Conservation (phyloP, 2,888 invertebrate genomes). For the Quadroppia sp. region DNA sequence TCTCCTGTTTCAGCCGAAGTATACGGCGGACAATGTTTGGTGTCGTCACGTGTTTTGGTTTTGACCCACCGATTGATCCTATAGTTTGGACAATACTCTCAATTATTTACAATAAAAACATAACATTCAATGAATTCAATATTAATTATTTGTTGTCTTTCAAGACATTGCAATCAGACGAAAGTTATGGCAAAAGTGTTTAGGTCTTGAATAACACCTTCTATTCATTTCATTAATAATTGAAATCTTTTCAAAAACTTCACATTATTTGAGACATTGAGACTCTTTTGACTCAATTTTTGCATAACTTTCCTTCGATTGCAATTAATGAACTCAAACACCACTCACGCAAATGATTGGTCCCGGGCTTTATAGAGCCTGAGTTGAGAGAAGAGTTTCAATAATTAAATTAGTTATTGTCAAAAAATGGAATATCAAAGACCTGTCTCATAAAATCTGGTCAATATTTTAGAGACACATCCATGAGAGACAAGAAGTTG, state of each 20-base stretch:
- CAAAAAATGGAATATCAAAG: conserved; percentile 51
- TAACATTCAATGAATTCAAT: background rate
- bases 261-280: too few species aligned
- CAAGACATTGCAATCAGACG: too few species aligned
- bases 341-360: conserved; percentile 39
- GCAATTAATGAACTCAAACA: too few species aligned
- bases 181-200: too few species aligned
- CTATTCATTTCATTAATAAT: too few species aligned
- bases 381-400: background rate
- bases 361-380: conserved; percentile 40
- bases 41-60: conserved; percentile 78
- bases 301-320: too few species aligned
- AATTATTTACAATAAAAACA: background rate
- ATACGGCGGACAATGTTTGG: conserved; percentile 94
- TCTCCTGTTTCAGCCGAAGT: conserved; percentile 85
- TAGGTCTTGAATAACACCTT: too few species aligned
- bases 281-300: too few species aligned
- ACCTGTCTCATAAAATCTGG: conserved; percentile 93
- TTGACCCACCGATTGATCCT: conserved; percentile 47
- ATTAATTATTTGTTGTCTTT: too few species aligned
- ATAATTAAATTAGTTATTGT: background rate
- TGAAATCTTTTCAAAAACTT: too few species aligned
- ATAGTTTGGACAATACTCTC: background rate
- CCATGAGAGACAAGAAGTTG: conserved; percentile 94
- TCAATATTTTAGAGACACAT: conserved; percentile 93